These are phyloP conservation scores for Regulus satrapa DNA, from an alignment of 2,113 vertebrate species.

Conservation along the genomic window DNA sequence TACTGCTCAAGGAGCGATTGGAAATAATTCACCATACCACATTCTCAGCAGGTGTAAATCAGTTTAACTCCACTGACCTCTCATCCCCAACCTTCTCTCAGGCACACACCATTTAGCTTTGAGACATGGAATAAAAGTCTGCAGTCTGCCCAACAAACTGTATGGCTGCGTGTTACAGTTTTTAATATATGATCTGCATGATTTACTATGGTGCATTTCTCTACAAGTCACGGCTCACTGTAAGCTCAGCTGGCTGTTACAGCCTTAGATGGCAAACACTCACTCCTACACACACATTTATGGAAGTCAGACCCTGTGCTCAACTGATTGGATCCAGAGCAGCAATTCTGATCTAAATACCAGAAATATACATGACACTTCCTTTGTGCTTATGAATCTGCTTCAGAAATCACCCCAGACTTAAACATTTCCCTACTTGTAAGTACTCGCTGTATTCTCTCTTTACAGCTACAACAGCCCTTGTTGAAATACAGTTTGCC, in stretches of 20 bases:
- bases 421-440: neutral
- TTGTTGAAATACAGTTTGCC: neutral
- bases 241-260: neutral
- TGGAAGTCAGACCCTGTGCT: neutral
- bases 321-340: slow-evolving; percentile 29
- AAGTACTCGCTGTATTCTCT: neutral
- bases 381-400: neutral
- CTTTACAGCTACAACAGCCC: neutral
- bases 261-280: neutral
- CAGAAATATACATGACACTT: neutral
- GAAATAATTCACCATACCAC: neutral
- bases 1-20: neutral
- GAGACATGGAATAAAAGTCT: neutral
- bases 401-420: neutral
- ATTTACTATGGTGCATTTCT: neutral
- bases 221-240: neutral
- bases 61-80: neutral
- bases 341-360: neutral
- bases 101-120: neutral
- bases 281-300: neutral
- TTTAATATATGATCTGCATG: neutral
- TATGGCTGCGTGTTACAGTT: neutral
- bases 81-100: neutral
- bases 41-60: neutral
- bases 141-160: neutral